Evolutionary conservation across 2,797 vertebrate species (phyloP).

Genomic region (Chelmon rostratus): DNA sequence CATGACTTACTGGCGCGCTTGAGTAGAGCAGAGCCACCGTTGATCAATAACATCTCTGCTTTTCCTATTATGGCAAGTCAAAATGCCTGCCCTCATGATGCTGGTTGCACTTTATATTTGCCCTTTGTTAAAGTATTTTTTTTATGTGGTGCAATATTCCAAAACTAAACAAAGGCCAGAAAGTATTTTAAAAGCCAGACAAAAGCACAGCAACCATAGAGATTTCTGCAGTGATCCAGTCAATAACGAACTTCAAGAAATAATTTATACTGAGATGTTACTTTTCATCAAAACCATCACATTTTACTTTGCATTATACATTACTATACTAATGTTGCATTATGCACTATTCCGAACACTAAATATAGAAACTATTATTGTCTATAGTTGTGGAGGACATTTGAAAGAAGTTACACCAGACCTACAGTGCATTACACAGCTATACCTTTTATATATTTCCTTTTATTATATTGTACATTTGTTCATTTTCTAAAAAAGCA

Average conservation of each 20-base stretch:
- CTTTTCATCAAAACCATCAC: background rate
- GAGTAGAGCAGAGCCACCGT: too few relatives aligned
- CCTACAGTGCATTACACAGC: background rate
- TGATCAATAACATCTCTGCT: too few relatives aligned
- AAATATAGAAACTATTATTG: background rate
- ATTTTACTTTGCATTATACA: background rate
- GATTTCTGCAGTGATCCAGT: background rate
- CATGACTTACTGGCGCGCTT: too few relatives aligned
- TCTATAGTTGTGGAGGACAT: background rate
- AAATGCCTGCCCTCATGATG: too few relatives aligned
- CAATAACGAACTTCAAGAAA: background rate
- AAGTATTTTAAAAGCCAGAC: background rate
- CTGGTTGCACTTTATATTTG: too few relatives aligned
- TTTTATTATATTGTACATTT: background rate
- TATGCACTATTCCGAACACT: background rate
- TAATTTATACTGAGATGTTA: background rate
- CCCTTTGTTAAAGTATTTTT: too few relatives aligned
- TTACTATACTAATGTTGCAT: background rate
- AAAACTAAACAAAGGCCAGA: too few relatives aligned
- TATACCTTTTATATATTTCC: background rate
- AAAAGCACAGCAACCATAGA: background rate
- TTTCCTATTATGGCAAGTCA: too few relatives aligned
- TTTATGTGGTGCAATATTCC: too few relatives aligned
- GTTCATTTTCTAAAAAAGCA: constrained; percentile 7
- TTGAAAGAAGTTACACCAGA: background rate